phyloP scores from a whole-genome alignment of 2,797 vertebrate genomes.

The Tolypeutes matacus region DNA sequence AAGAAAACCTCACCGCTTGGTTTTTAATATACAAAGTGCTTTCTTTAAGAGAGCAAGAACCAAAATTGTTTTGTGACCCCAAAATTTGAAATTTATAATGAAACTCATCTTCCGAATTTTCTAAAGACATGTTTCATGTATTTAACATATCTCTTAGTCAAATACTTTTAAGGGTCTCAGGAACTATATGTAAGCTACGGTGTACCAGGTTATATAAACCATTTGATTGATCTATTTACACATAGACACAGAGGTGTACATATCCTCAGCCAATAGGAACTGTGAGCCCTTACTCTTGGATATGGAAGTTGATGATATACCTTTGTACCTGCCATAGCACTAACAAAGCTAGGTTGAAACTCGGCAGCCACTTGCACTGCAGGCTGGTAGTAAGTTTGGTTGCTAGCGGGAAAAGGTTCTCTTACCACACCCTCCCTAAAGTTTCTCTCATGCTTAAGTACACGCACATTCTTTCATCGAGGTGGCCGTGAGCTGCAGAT shows the following conservation, averaged over 20 bases:
- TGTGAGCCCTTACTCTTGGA: conserved; percentile 77
- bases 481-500: conserved; percentile 94
- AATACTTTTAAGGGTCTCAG: conserved; percentile 30
- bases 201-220: conserved; percentile 46
- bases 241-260: neutral
- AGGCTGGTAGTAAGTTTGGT: conserved; percentile 83
- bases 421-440: conserved; percentile 78
- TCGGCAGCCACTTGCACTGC: conserved; percentile 79
- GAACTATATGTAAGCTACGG: conserved; percentile 46
- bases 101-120: neutral
- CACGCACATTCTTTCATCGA: conserved; percentile 89
- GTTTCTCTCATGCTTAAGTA: conserved; percentile 57
- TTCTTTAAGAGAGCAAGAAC: conserved; percentile 8
- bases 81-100: conserved; percentile 63
- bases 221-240: conserved; percentile 59
- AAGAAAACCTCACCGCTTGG: conserved; percentile 66
- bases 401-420: conserved; percentile 76
- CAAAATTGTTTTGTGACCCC: conserved; percentile 19
- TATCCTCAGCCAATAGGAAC: conserved; percentile 74
- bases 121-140: neutral
- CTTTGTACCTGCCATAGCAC: conserved; percentile 80
- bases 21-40: conserved; percentile 78
- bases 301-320: conserved; percentile 75
- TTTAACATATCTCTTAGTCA: neutral
- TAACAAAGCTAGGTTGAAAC: conserved; percentile 82